Evolutionary conservation across 2,888 invertebrate species (phyloP).

Genomic region (Napeogenes sylphis): DNA sequence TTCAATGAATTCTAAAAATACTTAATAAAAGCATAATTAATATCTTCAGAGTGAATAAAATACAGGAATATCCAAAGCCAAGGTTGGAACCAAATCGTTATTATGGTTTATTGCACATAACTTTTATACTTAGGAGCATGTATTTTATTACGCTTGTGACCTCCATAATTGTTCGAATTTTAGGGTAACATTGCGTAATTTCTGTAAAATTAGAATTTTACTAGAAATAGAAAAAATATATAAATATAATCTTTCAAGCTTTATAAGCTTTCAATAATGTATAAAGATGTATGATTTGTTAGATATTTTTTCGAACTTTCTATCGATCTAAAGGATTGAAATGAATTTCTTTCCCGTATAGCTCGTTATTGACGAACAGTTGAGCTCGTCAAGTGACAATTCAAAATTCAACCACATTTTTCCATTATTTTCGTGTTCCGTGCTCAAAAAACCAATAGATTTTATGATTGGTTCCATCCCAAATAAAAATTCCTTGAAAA

Average conservation of each 20-base stretch:
- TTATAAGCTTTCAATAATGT: neutral
- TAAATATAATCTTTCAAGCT: too few species aligned
- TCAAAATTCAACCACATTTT: neutral
- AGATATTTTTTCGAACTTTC: too few species aligned
- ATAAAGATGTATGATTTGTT: too few species aligned
- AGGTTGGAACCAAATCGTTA: slow-evolving; percentile 15
- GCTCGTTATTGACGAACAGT: slow-evolving; percentile 4
- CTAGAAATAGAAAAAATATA: neutral
- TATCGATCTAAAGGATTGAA: neutral
- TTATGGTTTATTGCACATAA: slow-evolving; percentile 18
- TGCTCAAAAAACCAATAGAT: neutral
- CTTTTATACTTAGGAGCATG: slow-evolving; percentile 11
- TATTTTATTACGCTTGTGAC: neutral
- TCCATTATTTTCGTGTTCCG: slow-evolving; percentile 1
- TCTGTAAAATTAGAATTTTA: slow-evolving; percentile 3
- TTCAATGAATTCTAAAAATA: neutral
- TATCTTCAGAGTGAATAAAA: slow-evolving; percentile 10
- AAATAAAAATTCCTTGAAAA: too few species aligned
- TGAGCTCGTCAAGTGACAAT: slow-evolving; percentile 4
- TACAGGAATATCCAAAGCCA: slow-evolving; percentile 8
- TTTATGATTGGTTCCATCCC: neutral
- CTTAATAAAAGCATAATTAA: neutral
- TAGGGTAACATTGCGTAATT: neutral
- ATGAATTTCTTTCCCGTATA: neutral
- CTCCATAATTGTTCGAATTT: slow-evolving; percentile 5